Percentiles rank a stretch among this genome's conserved stretches.
Conservation (phyloP, 2,797 vertebrate species). For the Glyptemys insculpta region DNA sequence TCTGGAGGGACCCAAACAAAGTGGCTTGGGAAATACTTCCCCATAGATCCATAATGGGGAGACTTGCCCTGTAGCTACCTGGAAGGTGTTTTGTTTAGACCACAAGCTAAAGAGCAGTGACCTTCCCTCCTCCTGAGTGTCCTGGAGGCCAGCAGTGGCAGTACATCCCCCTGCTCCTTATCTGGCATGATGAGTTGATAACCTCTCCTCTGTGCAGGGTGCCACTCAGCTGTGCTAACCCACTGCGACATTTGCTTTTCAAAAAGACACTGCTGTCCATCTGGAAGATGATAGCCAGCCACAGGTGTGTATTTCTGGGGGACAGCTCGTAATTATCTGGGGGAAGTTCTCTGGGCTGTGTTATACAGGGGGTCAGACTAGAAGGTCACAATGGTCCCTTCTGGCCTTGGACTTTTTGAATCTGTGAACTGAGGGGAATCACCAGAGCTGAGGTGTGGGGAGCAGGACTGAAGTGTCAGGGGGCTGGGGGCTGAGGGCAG, state of each 20-base stretch:
- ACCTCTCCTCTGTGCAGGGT: conserved; percentile 58
- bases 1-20: neutral
- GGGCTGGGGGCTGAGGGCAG: neutral
- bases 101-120: neutral
- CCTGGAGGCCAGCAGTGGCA: conserved; percentile 8
- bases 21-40: neutral
- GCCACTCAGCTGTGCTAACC: conserved; percentile 65
- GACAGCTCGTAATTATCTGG: neutral
- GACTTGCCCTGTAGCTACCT: neutral
- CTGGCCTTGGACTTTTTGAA: neutral
- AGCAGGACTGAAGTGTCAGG: neutral
- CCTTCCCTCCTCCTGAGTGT: neutral
- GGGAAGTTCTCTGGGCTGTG: neutral
- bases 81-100: neutral
- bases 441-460: neutral
- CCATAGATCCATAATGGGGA: neutral
- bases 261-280: conserved; percentile 83
- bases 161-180: neutral
- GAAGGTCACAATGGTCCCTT: neutral
- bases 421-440: neutral
- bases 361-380: neutral
- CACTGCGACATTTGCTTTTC: conserved; percentile 71
- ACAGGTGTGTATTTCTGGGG: conserved; percentile 78
- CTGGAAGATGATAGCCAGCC: conserved; percentile 86
- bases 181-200: neutral